These are phyloP conservation scores for Diachrysia chrysitis DNA, from an alignment of 2,888 invertebrate genomes.

Conservation along the genomic window DNA sequence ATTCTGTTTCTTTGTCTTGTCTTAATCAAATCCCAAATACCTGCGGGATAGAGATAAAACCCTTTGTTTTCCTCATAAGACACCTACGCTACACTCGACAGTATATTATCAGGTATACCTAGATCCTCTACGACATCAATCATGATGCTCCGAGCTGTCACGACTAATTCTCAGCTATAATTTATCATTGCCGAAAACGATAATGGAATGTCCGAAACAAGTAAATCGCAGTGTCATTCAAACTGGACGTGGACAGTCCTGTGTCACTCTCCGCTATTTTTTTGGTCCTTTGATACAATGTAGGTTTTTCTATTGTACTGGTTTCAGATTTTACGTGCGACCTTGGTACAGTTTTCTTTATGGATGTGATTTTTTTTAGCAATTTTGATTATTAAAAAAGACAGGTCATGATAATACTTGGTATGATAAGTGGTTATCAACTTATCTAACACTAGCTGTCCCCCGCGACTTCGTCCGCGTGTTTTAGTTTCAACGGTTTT, in stretches of 20 bases:
- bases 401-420: too few species aligned
- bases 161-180: slow-evolving; percentile 44
- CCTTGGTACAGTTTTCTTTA: neutral
- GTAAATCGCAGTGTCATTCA: slow-evolving; percentile 47
- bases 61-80: neutral
- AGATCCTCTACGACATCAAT: slow-evolving; percentile 37
- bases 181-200: slow-evolving; percentile 42
- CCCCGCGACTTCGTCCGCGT: too few species aligned
- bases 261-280: slow-evolving; percentile 16
- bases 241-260: slow-evolving; percentile 39
- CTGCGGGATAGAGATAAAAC: neutral
- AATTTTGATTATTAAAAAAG: neutral
- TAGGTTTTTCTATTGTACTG: slow-evolving; percentile 20
- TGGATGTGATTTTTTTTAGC: neutral
- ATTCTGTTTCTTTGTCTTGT: too few species aligned
- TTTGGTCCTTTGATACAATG: slow-evolving; percentile 24
- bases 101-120: slow-evolving; percentile 11
- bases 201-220: slow-evolving; percentile 50
- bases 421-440: too few species aligned
- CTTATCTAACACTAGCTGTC: too few species aligned
- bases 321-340: slow-evolving; percentile 10
- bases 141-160: slow-evolving; percentile 32
- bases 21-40: neutral
- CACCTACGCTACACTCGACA: neutral
- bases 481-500: too few species aligned